Conservation (phyloP, 2,888 invertebrate species). For the Drosophila prostipennis region DNA sequence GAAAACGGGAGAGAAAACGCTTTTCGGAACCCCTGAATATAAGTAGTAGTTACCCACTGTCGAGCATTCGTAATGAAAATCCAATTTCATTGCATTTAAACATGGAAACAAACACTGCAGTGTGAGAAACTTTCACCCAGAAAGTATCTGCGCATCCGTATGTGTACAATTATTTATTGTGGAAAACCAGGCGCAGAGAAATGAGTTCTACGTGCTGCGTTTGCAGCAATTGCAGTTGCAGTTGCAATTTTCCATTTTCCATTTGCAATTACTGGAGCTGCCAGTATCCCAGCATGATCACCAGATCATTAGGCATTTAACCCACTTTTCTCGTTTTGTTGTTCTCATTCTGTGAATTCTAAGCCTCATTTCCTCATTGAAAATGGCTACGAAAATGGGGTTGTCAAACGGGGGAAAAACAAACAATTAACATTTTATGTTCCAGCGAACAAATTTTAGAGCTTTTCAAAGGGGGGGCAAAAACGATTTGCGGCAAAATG, state of each 20-base stretch:
- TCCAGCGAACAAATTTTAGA: slow-evolving; percentile 31
- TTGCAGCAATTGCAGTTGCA: slow-evolving; percentile 2
- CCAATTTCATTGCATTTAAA: slow-evolving; percentile 44
- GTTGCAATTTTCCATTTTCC: slow-evolving; percentile 10
- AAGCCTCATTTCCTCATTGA: slow-evolving; percentile 40
- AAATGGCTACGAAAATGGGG: not conserved
- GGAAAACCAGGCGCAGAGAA: slow-evolving; percentile 7
- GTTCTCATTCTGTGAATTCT: slow-evolving; percentile 34
- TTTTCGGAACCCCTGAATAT: slow-evolving; percentile 3
- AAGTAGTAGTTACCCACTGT: slow-evolving; percentile 13
- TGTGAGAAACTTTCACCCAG: slow-evolving; percentile 46
- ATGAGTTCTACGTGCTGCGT: slow-evolving; percentile 23
- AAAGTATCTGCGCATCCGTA: slow-evolving; percentile 5
- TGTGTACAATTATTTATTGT: slow-evolving; percentile 39
- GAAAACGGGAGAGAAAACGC: not conserved
- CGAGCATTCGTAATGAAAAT: slow-evolving; percentile 45
- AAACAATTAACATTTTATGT: slow-evolving; percentile 51
- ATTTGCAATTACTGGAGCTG: slow-evolving; percentile 29
- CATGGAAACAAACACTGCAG: not conserved
- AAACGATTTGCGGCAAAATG: slow-evolving; percentile 41
- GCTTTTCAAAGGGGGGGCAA: slow-evolving; percentile 4
- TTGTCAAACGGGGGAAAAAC: slow-evolving; percentile 33
- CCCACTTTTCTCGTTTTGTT: slow-evolving; percentile 45
- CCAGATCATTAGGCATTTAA: slow-evolving; percentile 62
- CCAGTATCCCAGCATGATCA: slow-evolving; percentile 33